phyloP scores from a whole-genome alignment of 1,140 invertebrate genomes.

The Meloidogyne floridensis region DNA sequence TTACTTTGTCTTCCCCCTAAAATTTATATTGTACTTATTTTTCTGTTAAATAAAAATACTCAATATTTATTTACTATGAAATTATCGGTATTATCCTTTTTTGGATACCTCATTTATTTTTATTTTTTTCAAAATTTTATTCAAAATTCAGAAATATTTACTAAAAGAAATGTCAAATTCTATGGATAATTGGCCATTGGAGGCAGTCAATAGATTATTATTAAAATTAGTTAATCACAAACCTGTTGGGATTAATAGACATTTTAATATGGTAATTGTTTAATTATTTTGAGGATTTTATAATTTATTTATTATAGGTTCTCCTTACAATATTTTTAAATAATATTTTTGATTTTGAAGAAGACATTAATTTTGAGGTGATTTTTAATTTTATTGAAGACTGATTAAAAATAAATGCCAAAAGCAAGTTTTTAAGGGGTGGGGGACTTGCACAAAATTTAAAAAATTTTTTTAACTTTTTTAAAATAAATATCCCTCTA shows the following conservation, averaged over 20 bases:
- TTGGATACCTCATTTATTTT: no score
- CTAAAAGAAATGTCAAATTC: constrained; percentile 11
- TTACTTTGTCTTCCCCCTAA: no score
- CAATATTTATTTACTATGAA: no score
- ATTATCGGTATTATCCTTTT: no score
- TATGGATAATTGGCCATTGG: constrained; percentile 8
- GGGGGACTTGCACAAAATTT: no score
- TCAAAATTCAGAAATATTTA: background rate
- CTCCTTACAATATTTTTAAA: constrained; percentile 21
- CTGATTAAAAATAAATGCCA: no score
- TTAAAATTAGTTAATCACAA: constrained; percentile 28
- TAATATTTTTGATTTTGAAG: constrained; percentile 29
- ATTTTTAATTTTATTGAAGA: background rate
- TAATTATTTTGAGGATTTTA: background rate
- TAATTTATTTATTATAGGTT: background rate
- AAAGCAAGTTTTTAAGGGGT: no score
- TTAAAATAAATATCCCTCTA: no score
- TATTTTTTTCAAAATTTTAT: constrained; percentile 8
- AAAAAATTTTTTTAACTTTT: no score
- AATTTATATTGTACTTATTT: no score
- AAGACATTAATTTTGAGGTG: constrained; percentile 30
- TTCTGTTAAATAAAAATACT: no score
- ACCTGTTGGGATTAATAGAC: constrained; percentile 24
- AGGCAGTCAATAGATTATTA: constrained; percentile 9
- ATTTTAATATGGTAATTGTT: constrained; percentile 19